Evolutionary conservation across 2,797 vertebrate genomes (phyloP).

Genomic region (Mastacembelus armatus): DNA sequence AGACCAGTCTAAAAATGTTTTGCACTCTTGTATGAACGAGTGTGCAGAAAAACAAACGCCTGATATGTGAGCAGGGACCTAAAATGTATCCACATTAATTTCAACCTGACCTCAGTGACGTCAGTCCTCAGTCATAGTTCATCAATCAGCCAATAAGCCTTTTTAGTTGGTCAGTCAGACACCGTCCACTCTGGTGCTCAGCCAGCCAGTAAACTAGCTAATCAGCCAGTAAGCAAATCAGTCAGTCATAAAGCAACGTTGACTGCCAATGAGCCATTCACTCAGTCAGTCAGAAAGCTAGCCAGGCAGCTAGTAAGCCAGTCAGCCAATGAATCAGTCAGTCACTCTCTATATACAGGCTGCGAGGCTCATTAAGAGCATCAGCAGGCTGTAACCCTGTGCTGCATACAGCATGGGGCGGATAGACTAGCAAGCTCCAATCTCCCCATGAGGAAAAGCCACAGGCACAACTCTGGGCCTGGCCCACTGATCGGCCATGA

Average conservation of each 20-base stretch:
- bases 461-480: conserved; percentile 92
- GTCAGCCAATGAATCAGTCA: conserved; percentile 68
- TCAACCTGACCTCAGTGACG: not conserved
- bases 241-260: too few species aligned
- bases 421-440: conserved; percentile 81
- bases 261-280: too few species aligned
- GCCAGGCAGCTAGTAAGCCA: conserved; percentile 53
- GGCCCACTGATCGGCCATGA: conserved; percentile 95
- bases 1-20: too few species aligned
- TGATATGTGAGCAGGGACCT: not conserved
- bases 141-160: not conserved
- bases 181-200: conserved; percentile 12
- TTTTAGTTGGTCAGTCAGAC: not conserved
- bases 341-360: conserved; percentile 88
- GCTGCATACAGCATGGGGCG: conserved; percentile 76
- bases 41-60: too few species aligned
- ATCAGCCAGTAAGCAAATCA: not conserved
- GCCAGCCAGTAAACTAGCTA: conserved; percentile 36
- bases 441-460: conserved; percentile 89
- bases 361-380: conserved; percentile 96
- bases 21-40: too few species aligned
- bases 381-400: conserved; percentile 89
- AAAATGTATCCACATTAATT: not conserved
- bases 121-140: too few species aligned
- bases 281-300: conserved; percentile 39